Base-by-base conservation (phyloP, 2,113 vertebrate species). In the Paramisgurnus dabryanus region DNA sequence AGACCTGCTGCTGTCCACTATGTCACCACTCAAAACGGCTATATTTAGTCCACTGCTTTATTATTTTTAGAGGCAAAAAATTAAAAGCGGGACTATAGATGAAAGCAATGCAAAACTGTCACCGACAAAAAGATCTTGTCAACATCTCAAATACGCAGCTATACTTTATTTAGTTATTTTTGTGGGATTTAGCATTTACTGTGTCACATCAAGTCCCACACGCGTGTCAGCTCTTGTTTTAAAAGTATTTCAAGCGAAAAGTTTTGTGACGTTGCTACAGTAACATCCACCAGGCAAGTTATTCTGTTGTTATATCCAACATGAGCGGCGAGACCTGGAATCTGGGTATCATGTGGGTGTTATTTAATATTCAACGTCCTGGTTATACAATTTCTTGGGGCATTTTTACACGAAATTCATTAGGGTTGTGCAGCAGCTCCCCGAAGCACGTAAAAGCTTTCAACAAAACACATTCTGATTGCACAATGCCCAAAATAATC, bases 391-490 rank as follows among this genome's bases (percentile, higher is more conserved):
- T 66, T 76, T 76, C 74, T 76, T 41, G 15, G 49, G 61, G 74
- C 74, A 65, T 12, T 58, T 73, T 55, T 66, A 66, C 63, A 65
- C 55, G 34, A 66, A 76, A 66, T 76, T 76, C 74, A 76, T 76
- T 76, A 76, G 22, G 15, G 47, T 53, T 17, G 61, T 76, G 34
- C 47, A 55, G 74, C 61, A 18, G 45, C 34, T 76, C 47, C 74
- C 61, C 4, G 17, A 17, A 76, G 74, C 47, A 1, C 74, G n/a
- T 60, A 2, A 53, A 65, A 76, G 74, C 74, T 76, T 76, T 76
- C 45, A 76, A 76, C 74, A 76, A 76, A 53, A 76, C 40, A 76
- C 63, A 66, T 76, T 76, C 66, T 76, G 61, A 76, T 76, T 66
- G n/a, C 74, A 76, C 74, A 76, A 66, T 41, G 47, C 63, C 63